A percentile compares a stretch with the other conserved stretches of the same genome.
phyloP scores from a whole-genome alignment of 2,797 vertebrate genomes.

The Octomys mimax region DNA sequence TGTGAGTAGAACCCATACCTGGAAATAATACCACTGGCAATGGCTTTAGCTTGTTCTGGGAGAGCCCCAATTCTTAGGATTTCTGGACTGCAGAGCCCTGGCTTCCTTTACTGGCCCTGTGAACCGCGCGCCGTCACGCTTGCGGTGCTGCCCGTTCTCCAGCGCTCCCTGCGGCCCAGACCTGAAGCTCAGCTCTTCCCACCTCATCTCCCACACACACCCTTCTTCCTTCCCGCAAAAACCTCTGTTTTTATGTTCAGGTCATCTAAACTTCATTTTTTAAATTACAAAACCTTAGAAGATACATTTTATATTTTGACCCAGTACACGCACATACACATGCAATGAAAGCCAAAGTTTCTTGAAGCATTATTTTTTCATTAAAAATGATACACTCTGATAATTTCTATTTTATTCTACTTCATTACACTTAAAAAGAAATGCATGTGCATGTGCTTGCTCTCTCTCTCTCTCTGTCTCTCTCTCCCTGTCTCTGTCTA shows the following conservation, averaged over 20 bases:
- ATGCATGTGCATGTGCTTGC: too few species aligned
- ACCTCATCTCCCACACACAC: not conserved
- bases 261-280: not conserved
- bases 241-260: not conserved
- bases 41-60: not conserved
- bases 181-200: not conserved
- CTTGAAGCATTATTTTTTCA: not conserved
- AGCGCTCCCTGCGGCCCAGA: not conserved
- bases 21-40: not conserved
- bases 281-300: not conserved
- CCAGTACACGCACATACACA: not conserved
- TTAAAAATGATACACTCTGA: not conserved
- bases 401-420: slow-evolving; percentile 60
- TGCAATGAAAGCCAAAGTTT: not conserved
- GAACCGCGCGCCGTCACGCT: not conserved
- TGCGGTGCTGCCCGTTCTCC: fast-evolving
- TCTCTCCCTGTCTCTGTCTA: too few species aligned
- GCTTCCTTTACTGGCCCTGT: not conserved
- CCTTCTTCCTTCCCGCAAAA: not conserved
- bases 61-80: not conserved
- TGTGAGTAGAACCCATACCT: not conserved
- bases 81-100: not conserved
- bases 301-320: slow-evolving; percentile 56
- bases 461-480: too few species aligned
- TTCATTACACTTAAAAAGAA: not conserved